Percentiles rank a stretch among this genome's conserved stretches.
These are phyloP conservation scores for Trichopria drosophilae DNA, from an alignment of 2,888 invertebrate genomes.

Conservation along the genomic window DNA sequence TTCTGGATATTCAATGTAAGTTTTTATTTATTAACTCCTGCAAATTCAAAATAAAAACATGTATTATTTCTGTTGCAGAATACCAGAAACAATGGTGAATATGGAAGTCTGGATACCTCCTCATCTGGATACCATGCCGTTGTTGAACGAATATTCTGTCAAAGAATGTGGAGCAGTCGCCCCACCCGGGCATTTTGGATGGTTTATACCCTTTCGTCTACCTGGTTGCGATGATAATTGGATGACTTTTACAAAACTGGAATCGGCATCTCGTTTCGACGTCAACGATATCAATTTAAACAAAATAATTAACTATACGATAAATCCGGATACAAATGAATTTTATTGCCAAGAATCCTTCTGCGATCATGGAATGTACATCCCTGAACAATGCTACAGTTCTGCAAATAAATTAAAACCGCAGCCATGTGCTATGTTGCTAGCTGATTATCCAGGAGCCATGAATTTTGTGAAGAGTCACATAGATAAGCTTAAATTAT, in stretches of 20 bases:
- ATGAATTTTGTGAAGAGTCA: constrained; percentile 65
- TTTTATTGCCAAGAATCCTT: constrained; percentile 59
- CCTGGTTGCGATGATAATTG: constrained; percentile 61
- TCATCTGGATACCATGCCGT: constrained; percentile 62
- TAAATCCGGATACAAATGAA: constrained; percentile 43
- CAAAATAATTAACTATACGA: constrained; percentile 49
- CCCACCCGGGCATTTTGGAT: constrained; percentile 66
- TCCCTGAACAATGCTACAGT: constrained; percentile 63
- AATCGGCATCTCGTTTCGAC: constrained; percentile 61
- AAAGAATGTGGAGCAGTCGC: constrained; percentile 63
- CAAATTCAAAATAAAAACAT: no score
- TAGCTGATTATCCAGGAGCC: constrained; percentile 61
- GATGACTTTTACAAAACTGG: constrained; percentile 61
- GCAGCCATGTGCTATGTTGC: constrained; percentile 53
- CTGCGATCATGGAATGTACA: constrained; percentile 64
- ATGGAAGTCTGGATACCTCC: constrained; percentile 73
- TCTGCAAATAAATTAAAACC: constrained; percentile 28
- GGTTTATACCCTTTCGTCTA: constrained; percentile 65
- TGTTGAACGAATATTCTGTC: constrained; percentile 53
- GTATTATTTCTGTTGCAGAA: no score
- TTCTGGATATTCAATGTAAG: constrained; percentile 46
- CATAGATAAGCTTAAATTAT: constrained; percentile 64
- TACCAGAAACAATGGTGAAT: constrained; percentile 65
- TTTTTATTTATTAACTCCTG: no score
- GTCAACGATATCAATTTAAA: constrained; percentile 51